Base-by-base conservation (phyloP, 2,113 vertebrate species). In the Dicrurus megarhynchus region DNA sequence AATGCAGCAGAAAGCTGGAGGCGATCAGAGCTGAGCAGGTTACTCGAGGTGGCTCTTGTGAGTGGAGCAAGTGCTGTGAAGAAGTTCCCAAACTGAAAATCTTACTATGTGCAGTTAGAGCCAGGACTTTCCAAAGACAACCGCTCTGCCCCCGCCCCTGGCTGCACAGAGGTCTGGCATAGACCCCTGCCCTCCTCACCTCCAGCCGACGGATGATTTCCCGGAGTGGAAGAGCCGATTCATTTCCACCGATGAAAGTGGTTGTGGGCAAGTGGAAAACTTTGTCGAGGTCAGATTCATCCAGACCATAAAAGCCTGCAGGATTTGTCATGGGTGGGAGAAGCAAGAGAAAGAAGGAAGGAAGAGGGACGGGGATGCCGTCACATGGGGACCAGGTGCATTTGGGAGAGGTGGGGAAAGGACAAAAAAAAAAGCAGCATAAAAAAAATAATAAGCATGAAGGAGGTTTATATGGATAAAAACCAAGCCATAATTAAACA, bases 151-250 rank as follows among this genome's bases (percentile, higher is more conserved):
- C 11, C 42, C 1, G 2, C 3, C 27, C 30, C 2, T 1, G 44
- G 35, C 44, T 78, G 44, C 50, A 47, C 30, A 33, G 4, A 14
- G 42, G 28, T 20, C 33, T 49, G 3, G 0, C 18, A 6, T 1
- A 76, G 57, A 70, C 6, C 30, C 41, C 41, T 1, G 7, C 46
- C 13, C 65, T 69, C 50, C 80, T 97, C 94, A 99, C 99, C 99
- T 99, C 99, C 18, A 99, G 98, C 33, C 99, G 98, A 4, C 97
- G 98, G 83, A 99, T 99, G 91, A 99, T 99, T 95, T 99, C 99
- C 37, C 98, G 98, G 42, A 99, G 98, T 0, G 99, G 98, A 82
- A 99, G 96, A 23, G 98, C 97, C 0, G 97, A 98, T 87, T 99
- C 98, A 7, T 95, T 98, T 53, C 99, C 99, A 7, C 99, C 99